These are phyloP conservation scores for Epizoanthus fatuus DNA, from an alignment of 92 coral and sea anemone species.

Conservation along the genomic window DNA sequence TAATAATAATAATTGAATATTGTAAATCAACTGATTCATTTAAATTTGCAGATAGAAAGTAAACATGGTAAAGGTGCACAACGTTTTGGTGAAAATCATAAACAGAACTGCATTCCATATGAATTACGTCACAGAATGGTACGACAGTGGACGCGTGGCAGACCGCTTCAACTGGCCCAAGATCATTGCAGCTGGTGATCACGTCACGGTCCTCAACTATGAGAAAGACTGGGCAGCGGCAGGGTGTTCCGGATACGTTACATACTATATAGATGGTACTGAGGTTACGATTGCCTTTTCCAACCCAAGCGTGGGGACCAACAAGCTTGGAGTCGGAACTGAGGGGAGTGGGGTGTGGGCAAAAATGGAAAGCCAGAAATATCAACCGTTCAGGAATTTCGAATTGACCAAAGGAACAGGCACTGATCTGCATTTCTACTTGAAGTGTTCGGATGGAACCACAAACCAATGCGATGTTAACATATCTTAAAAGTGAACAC, in stretches of 20 bases:
- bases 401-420: background rate
- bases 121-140: slow-evolving; percentile 59
- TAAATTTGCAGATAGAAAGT: background rate
- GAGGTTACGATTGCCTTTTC: background rate
- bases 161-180: slow-evolving; percentile 59
- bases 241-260: slow-evolving; percentile 15
- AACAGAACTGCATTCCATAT: slow-evolving; percentile 51
- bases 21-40: no score
- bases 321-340: slow-evolving; percentile 72
- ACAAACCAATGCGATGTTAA: slow-evolving; percentile 49
- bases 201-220: slow-evolving; percentile 51
- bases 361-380: slow-evolving; percentile 54
- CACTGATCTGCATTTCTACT: slow-evolving; percentile 31
- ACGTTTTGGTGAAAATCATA: slow-evolving; percentile 35
- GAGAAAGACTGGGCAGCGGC: slow-evolving; percentile 53
- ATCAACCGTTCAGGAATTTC: slow-evolving; percentile 19
- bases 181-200: slow-evolving; percentile 28
- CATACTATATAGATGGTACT: no score
- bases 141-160: slow-evolving; percentile 70
- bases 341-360: slow-evolving; percentile 64
- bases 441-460: slow-evolving; percentile 51
- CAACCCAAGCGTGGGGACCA: background rate
- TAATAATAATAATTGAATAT: no score
- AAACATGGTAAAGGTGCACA: slow-evolving; percentile 61
- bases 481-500: no score